phyloP scores from a whole-genome alignment of 2,113 vertebrate genomes.

The Taxidea taxus region DNA sequence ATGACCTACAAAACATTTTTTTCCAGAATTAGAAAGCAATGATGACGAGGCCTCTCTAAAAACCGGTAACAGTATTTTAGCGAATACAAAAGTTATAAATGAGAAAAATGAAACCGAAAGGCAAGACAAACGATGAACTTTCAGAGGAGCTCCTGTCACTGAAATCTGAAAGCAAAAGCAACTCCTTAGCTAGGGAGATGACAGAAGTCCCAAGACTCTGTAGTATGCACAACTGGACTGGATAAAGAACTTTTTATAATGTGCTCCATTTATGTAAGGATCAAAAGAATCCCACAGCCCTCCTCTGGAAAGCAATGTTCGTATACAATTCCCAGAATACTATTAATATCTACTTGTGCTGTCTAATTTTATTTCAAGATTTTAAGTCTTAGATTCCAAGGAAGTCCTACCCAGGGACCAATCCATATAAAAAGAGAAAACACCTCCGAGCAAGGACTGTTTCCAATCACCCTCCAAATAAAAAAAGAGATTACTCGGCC shows the following conservation, averaged over 20 bases:
- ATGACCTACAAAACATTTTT: not conserved
- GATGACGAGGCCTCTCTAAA: not conserved
- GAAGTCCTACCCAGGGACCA: not conserved
- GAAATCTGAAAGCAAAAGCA: not conserved
- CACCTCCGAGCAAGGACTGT: not conserved
- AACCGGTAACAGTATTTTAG: not conserved
- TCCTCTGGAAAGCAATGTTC: not conserved
- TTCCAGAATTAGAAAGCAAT: not conserved
- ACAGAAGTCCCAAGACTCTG: not conserved
- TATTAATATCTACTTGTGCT: not conserved
- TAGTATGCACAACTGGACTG: not conserved
- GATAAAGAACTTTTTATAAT: not conserved
- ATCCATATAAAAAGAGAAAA: not conserved
- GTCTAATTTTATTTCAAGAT: not conserved
- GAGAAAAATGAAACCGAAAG: slow-evolving; percentile 45
- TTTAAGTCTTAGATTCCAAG: slow-evolving; percentile 2
- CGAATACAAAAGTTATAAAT: not conserved
- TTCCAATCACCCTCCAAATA: slow-evolving; percentile 37
- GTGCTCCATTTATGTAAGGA: not conserved
- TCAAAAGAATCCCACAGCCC: not conserved
- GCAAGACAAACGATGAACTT: not conserved
- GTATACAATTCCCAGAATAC: not conserved
- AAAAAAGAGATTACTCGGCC: not conserved
- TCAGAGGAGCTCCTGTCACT: not conserved
- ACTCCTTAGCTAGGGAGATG: not conserved